Base-by-base conservation (phyloP, 2,797 vertebrate genomes). In the Epinephelus awoara region DNA sequence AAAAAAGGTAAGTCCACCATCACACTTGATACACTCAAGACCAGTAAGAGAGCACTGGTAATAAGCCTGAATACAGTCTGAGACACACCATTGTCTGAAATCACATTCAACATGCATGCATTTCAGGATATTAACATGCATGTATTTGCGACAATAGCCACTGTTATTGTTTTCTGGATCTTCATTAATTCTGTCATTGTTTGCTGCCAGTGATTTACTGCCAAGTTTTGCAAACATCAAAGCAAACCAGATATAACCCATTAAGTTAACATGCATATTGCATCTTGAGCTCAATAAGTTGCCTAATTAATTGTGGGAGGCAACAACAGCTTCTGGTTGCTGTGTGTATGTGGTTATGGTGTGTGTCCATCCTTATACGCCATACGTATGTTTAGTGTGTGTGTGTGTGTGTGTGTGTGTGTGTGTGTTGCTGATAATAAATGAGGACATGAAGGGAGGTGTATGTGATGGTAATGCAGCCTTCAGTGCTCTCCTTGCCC, bases 171-270 rank as follows among this genome's bases (percentile, higher is more conserved):
- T 81, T 80, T 76, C 83, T 76, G 13, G 80, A 92, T 94, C 92
- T 95, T 96, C 90, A 95, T 95, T 94, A 96, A 96, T 95, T 95
- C 93, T 86, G 87, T 89, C 83, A 94, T 94, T 96, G 90, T 88
- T 90, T 75, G 85, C 80, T 85, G 82, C 83, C 85, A 90, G 86
- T 92, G 92, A 95, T 88, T 93, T 95, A 84, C 92, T 95, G 91
- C 92, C 94, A 94, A 94, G 92, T 93, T 96, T 90, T 82, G 80
- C 91, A 87, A 91, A 95, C 92, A 96, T 95, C 95, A 97, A 97
- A 96, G 95, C 90, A 5, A 92, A 93, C 92, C 93, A 88, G 75
- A 95, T 77, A 92, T 89, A 93, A 67, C 77, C 85, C 79, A 94
- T 94, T 94, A 93, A 93, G 96, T 96, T 95, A 95, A 88, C 87